Evolutionary conservation across 2,113 vertebrate species (phyloP).

Genomic region (Carlito syrichta): DNA sequence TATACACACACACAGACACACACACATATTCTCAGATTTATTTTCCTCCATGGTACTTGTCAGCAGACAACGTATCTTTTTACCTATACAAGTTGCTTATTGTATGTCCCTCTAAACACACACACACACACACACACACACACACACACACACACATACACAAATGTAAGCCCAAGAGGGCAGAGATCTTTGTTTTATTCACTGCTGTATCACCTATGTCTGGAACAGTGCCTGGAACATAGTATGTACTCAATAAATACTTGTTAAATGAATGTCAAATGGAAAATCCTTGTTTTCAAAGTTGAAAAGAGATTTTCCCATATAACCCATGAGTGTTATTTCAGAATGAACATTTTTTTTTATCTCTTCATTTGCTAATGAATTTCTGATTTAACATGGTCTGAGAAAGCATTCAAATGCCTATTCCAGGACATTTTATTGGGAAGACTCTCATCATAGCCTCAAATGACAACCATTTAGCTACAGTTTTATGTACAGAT

Average conservation of each 20-base stretch:
- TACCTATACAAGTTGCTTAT: not conserved
- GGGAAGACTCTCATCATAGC: not conserved
- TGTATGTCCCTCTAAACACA: not conserved
- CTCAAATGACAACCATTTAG: conserved; percentile 11
- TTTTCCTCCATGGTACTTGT: not conserved
- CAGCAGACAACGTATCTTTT: not conserved
- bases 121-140: not conserved
- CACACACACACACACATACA: not conserved
- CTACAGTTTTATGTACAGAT: not conserved
- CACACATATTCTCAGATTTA: not conserved
- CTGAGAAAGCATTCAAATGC: not conserved
- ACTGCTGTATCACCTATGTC: not conserved
- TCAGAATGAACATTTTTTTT: conserved; percentile 1
- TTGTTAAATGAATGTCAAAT: not conserved
- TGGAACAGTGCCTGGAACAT: not conserved
- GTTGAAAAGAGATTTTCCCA: not conserved
- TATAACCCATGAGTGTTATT: not conserved
- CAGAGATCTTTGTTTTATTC: not conserved
- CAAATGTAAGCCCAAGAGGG: not conserved
- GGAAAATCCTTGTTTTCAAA: conserved; percentile 19
- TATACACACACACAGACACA: not conserved
- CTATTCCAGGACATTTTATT: not conserved
- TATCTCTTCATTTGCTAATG: not conserved
- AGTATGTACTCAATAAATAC: not conserved
- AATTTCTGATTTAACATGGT: not conserved